phyloP scores from a whole-genome alignment of 2,797 vertebrate genomes.

The Dipus sagitta region DNA sequence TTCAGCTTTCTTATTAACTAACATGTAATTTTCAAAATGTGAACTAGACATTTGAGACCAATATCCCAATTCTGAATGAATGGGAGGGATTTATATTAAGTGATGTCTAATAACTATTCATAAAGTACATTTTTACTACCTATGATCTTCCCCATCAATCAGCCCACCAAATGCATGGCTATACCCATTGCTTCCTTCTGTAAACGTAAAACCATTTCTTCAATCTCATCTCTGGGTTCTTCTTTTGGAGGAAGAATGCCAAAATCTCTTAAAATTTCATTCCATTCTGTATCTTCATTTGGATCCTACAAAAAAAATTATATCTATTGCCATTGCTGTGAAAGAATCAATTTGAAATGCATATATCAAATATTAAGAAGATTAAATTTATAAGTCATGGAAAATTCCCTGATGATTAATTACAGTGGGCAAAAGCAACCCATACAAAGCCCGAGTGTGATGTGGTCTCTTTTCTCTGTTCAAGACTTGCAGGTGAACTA shows the following conservation, averaged over 20 bases:
- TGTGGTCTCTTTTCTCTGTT: neutral
- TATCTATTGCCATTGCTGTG: neutral
- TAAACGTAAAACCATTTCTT: constrained; percentile 85
- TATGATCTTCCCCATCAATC: neutral
- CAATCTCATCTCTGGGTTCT: constrained; percentile 84
- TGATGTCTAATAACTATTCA: neutral
- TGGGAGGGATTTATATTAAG: neutral
- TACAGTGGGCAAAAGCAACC: neutral
- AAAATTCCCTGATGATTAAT: constrained; percentile 15
- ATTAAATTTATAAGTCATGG: neutral
- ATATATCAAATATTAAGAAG: constrained; percentile 40
- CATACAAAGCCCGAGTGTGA: neutral
- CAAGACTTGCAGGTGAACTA: neutral
- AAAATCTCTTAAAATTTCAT: constrained; percentile 86
- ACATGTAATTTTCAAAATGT: neutral
- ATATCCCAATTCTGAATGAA: neutral
- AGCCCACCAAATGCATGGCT: constrained; percentile 44
- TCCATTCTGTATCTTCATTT: constrained; percentile 88
- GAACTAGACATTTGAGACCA: constrained; percentile 12
- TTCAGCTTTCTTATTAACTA: neutral
- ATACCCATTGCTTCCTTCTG: constrained; percentile 85
- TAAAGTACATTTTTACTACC: neutral
- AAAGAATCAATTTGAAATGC: neutral
- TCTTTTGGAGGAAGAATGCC: constrained; percentile 87
- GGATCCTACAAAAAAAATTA: constrained; percentile 83